phyloP scores from a whole-genome alignment of 1,140 invertebrate species.

The Pomacea maculata region DNA sequence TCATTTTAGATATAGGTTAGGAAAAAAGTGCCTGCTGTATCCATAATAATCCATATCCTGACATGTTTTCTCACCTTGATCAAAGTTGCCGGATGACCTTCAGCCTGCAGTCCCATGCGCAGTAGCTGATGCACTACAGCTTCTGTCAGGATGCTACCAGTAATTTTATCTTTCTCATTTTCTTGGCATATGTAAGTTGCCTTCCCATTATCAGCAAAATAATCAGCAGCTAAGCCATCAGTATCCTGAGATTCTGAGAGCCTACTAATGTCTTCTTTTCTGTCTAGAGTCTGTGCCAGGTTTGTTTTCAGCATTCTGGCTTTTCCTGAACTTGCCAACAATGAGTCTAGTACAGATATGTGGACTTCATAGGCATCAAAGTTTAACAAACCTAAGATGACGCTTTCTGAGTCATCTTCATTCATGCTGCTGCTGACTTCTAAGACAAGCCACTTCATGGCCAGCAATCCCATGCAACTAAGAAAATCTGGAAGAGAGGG shows the following conservation, averaged over 20 bases:
- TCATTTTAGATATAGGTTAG: too few species aligned
- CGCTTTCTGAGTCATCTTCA: neutral
- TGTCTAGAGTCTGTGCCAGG: too few species aligned
- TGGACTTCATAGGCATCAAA: constrained; percentile 42
- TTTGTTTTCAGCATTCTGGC: too few species aligned
- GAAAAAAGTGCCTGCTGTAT: too few species aligned
- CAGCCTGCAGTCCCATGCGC: constrained; percentile 31
- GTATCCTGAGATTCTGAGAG: too few species aligned
- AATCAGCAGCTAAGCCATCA: neutral
- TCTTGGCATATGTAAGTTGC: neutral
- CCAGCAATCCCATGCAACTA: constrained; percentile 2
- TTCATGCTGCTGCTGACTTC: neutral
- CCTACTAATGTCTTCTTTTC: too few species aligned
- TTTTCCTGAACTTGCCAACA: neutral
- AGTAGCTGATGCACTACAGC: constrained; percentile 34
- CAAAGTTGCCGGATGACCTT: constrained; percentile 36
- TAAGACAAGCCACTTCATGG: constrained; percentile 4
- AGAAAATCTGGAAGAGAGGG: constrained; percentile 12
- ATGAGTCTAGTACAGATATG: constrained; percentile 31
- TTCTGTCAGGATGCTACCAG: neutral
- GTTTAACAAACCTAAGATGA: constrained; percentile 21
- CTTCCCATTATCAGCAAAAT: neutral
- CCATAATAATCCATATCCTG: too few species aligned
- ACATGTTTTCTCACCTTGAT: constrained; percentile 25
- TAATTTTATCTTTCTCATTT: neutral